Conservation (phyloP, 2,113 vertebrate genomes). For the Petaurus breviceps region DNA sequence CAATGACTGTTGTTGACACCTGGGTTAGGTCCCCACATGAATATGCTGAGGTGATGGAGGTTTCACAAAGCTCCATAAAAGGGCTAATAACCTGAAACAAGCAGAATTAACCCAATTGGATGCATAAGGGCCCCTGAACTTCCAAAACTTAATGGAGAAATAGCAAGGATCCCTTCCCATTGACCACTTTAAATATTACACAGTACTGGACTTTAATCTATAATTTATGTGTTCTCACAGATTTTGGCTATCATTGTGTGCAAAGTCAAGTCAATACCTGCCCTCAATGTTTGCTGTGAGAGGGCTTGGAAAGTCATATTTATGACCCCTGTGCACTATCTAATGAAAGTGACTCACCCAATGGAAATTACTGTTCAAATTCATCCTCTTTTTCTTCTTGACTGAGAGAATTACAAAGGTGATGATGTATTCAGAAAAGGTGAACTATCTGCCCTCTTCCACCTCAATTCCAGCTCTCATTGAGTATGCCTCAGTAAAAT, state of each 20-base stretch:
- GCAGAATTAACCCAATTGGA: neutral
- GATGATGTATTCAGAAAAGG: neutral
- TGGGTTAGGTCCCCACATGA: neutral
- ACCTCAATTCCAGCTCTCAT: neutral
- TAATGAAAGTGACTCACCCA: conserved; percentile 23
- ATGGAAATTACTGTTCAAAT: conserved; percentile 20
- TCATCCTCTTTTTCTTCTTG: neutral
- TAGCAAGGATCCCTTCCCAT: neutral
- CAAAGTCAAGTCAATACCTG: conserved; percentile 30
- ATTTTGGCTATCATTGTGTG: conserved; percentile 12
- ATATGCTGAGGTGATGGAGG: neutral
- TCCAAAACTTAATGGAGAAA: conserved; percentile 32
- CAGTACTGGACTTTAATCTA: conserved; percentile 13
- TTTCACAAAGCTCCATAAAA: conserved; percentile 30
- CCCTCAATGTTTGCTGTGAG: conserved; percentile 10
- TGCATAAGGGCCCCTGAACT: neutral
- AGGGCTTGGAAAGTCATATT: conserved; percentile 32
- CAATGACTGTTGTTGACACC: neutral
- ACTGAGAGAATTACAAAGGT: neutral
- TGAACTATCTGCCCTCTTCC: neutral
- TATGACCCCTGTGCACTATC: neutral
- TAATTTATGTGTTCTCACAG: neutral
- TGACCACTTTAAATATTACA: conserved; percentile 25
- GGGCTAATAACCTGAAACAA: neutral
- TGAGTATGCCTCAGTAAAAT: neutral